Conservation (phyloP, 2,113 vertebrate genomes). For the Phrynosoma platyrhinos region DNA sequence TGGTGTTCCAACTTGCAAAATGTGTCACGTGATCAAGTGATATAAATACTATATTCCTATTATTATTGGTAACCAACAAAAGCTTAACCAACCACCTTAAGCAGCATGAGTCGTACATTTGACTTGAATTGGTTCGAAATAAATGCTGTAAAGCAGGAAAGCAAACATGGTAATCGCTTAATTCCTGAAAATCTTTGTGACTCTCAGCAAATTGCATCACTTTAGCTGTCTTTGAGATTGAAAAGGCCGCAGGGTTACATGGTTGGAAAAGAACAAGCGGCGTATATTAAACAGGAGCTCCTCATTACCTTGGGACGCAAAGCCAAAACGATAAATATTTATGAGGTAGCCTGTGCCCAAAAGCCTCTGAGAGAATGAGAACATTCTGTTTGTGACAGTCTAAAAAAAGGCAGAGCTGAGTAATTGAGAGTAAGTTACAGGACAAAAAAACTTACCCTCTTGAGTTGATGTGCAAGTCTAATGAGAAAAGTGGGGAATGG, state of each 20-base stretch:
- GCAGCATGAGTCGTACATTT: not conserved
- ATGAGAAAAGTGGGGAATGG: conserved; percentile 11
- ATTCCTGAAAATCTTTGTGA: conserved; percentile 21
- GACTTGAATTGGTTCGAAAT: not conserved
- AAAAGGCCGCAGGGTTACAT: conserved; percentile 20
- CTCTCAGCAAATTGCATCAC: not conserved
- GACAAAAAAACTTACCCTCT: conserved; percentile 11
- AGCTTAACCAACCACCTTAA: not conserved
- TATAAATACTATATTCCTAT: not conserved
- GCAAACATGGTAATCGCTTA: not conserved
- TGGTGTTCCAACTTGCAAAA: not conserved
- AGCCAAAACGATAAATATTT: conserved; percentile 29
- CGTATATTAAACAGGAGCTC: conserved; percentile 27
- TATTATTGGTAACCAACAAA: not conserved
- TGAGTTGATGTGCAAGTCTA: conserved; percentile 5
- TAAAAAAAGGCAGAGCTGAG: not conserved
- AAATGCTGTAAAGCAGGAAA: conserved; percentile 8
- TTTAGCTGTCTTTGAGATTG: conserved; percentile 26
- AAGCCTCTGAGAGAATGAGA: not conserved
- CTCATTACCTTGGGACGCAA: conserved; percentile 32
- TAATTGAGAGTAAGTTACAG: conserved; percentile 42
- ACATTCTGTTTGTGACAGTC: conserved; percentile 25
- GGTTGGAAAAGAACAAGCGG: conserved; percentile 22
- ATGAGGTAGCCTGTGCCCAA: conserved; percentile 1
- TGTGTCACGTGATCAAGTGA: not conserved